phyloP scores from a whole-genome alignment of 2,113 vertebrate genomes.

The Barnardius zonarius region DNA sequence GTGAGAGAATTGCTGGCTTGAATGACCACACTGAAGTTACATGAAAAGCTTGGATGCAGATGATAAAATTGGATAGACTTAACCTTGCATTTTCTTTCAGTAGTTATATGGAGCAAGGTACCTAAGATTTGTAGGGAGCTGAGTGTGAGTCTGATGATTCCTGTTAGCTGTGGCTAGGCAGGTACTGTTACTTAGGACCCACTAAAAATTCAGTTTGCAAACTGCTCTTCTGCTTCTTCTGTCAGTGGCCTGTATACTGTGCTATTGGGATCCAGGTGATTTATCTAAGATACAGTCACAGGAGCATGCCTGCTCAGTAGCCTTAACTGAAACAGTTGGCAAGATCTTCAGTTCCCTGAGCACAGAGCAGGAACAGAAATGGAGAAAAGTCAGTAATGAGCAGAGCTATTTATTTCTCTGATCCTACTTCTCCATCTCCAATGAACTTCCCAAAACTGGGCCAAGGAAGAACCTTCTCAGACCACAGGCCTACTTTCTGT shows the following conservation, averaged over 20 bases:
- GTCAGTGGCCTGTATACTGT: rapidly evolving
- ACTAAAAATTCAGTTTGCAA: background rate
- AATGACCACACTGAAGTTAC: background rate
- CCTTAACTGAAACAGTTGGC: background rate
- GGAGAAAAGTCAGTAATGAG: background rate
- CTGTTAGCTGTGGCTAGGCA: background rate
- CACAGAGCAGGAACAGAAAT: background rate
- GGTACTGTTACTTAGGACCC: background rate
- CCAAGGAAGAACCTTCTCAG: background rate
- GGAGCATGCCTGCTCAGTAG: background rate
- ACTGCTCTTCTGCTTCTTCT: background rate
- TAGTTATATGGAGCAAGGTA: background rate
- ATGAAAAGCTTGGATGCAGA: background rate
- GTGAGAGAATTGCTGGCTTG: background rate
- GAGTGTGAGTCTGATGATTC: background rate
- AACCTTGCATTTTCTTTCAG: background rate
- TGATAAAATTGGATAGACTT: background rate
- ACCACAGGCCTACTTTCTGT: background rate
- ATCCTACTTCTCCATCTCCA: background rate
- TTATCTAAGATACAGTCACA: background rate
- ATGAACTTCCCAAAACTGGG: background rate
- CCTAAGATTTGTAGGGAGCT: background rate
- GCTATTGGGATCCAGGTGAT: background rate
- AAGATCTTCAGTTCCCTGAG: background rate
- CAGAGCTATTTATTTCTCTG: background rate